These are phyloP conservation scores for Maniola hyperantus DNA, from an alignment of 2,888 invertebrate species.

Conservation along the genomic window DNA sequence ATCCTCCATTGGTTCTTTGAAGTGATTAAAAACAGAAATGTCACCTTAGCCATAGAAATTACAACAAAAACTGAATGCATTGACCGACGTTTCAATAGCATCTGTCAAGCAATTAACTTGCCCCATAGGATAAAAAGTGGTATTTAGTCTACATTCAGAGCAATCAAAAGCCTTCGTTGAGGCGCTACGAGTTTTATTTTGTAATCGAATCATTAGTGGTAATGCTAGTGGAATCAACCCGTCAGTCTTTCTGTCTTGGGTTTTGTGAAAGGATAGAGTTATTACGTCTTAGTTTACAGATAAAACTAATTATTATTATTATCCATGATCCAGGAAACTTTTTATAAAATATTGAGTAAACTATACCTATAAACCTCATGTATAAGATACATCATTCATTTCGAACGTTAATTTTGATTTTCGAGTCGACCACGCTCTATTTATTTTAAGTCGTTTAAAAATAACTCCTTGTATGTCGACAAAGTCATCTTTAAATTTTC, in stretches of 20 bases:
- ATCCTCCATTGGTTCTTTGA: slow-evolving; percentile 17
- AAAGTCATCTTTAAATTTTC: too few species aligned
- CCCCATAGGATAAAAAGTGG: slow-evolving; percentile 47
- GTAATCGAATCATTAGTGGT: slow-evolving; percentile 16
- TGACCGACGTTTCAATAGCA: slow-evolving; percentile 29
- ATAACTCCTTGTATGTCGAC: too few species aligned
- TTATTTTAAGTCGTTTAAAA: too few species aligned
- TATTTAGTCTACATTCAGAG: slow-evolving; percentile 52
- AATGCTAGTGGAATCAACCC: slow-evolving; percentile 16
- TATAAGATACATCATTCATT: too few species aligned
- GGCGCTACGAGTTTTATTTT: slow-evolving; percentile 28
- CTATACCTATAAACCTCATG: not conserved
- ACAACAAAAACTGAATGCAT: slow-evolving; percentile 26
- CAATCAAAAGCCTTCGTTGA: slow-evolving; percentile 49
- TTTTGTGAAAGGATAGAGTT: slow-evolving; percentile 24
- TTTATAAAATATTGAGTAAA: not conserved
- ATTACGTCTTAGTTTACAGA: not conserved
- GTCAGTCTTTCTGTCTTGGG: slow-evolving; percentile 14
- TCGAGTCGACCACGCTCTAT: too few species aligned
- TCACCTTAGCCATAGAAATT: slow-evolving; percentile 14
- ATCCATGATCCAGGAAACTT: not conserved
- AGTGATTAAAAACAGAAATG: slow-evolving; percentile 26
- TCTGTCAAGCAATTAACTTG: slow-evolving; percentile 50
- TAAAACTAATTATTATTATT: not conserved
- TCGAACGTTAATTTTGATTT: too few species aligned